Evolutionary conservation across 2,888 invertebrate species (phyloP).

Genomic region (Dicranocentrus wangi): DNA sequence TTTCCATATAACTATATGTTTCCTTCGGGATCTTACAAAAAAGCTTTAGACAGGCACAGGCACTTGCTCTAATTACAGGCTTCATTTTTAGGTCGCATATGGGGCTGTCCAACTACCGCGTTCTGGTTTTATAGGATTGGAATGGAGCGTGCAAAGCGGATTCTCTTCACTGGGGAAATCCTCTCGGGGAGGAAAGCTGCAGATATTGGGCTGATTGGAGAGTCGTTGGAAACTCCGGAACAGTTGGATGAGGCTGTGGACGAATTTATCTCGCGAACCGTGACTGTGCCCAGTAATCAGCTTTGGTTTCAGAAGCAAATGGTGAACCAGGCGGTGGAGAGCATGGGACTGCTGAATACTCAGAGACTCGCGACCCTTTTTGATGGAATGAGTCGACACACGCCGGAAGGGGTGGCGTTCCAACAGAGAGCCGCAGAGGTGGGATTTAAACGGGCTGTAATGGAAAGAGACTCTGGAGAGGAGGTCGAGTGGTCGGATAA

Average conservation of each 20-base stretch:
- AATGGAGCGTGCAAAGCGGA: constrained; percentile 69
- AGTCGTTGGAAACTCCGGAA: constrained; percentile 41
- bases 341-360: constrained; percentile 60
- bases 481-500: constrained; percentile 62
- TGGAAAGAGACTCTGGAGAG: constrained; percentile 67
- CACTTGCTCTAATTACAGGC: too few relatives aligned
- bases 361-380: constrained; percentile 69
- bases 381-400: constrained; percentile 69
- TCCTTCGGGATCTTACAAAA: background rate
- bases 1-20: background rate
- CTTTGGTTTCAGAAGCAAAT: constrained; percentile 70
- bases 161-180: constrained; percentile 68
- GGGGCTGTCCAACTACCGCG: constrained; percentile 70
- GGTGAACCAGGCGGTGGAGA: constrained; percentile 69
- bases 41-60: too few relatives aligned
- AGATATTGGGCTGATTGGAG: constrained; percentile 66
- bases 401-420: constrained; percentile 67
- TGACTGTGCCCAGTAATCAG: constrained; percentile 69
- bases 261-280: constrained; percentile 57
- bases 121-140: constrained; percentile 70
- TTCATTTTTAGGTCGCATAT: constrained; percentile 43
- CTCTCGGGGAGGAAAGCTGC: constrained; percentile 65
- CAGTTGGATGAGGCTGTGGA: constrained; percentile 64
- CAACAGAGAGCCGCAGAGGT: constrained; percentile 65
- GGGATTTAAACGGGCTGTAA: constrained; percentile 68